A percentile compares a stretch with the other conserved stretches of the same genome.
Conservation (phyloP, 2,797 vertebrate genomes). For the Galaxias olidus region DNA sequence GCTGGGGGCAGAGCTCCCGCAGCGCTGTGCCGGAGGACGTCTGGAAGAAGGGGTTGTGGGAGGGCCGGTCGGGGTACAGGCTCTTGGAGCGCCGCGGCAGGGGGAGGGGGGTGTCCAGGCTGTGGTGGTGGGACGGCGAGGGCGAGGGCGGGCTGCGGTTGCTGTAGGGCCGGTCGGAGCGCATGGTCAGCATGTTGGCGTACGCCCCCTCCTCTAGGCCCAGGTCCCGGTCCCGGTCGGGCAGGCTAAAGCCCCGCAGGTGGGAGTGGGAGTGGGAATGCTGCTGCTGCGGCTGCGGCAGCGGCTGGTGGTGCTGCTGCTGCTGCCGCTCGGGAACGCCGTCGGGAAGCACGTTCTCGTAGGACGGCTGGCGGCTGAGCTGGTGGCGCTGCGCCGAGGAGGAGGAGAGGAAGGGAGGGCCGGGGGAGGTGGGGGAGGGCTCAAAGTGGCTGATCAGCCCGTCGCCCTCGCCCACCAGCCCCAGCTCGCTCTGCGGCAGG, state of each 20-base stretch:
- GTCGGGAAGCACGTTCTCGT: conserved; percentile 91
- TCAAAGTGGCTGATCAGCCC: conserved; percentile 88
- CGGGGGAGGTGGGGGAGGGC: conserved; percentile 62
- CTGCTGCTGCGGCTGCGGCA: conserved; percentile 41
- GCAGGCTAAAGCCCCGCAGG: conserved; percentile 80
- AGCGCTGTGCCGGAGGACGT: conserved; percentile 76
- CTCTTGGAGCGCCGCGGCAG: conserved; percentile 90
- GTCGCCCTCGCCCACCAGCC: conserved; percentile 81
- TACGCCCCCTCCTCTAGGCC: conserved; percentile 89
- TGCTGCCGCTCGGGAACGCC: conserved; percentile 76
- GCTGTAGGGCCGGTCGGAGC: conserved; percentile 88
- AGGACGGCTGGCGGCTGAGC: conserved; percentile 92
- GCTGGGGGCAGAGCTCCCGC: conserved; percentile 55
- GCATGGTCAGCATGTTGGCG: conserved; percentile 89
- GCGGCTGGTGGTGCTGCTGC: conserved; percentile 55
- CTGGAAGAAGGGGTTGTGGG: conserved; percentile 93
- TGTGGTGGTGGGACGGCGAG: conserved; percentile 81
- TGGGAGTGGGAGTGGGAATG: conserved; percentile 58
- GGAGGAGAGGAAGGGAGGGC: conserved; percentile 61
- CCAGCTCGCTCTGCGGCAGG: conserved; percentile 77
- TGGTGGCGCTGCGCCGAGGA: conserved; percentile 80
- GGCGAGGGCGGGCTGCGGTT: conserved; percentile 78
- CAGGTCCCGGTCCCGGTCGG: conserved; percentile 81
- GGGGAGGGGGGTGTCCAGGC: conserved; percentile 81
- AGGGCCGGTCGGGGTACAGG: conserved; percentile 87